These are phyloP conservation scores for Agrochola circellaris DNA, from an alignment of 2,888 invertebrate species.

Conservation along the genomic window DNA sequence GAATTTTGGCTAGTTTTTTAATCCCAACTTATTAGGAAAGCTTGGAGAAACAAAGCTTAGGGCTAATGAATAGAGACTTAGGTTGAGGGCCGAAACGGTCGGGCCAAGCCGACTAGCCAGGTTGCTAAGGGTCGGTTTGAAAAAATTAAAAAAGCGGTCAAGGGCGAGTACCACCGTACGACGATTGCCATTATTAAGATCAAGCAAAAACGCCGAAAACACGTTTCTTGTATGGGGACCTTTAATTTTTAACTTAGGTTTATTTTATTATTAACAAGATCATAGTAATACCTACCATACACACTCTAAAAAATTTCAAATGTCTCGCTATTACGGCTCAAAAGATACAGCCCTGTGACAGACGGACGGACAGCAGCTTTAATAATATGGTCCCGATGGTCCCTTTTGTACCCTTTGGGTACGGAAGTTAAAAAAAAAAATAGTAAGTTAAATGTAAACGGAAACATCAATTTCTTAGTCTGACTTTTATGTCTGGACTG, in stretches of 20 bases:
- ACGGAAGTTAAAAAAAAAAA: not conserved
- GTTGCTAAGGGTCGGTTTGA: not conserved
- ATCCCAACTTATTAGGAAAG: conserved; percentile 11
- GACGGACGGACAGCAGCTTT: not conserved
- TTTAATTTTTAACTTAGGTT: no score
- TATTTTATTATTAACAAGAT: no score
- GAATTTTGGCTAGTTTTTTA: not conserved
- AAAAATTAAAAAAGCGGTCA: not conserved
- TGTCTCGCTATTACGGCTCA: not conserved
- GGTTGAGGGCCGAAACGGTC: not conserved
- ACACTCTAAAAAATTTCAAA: no score
- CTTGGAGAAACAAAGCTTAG: not conserved
- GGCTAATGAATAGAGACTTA: not conserved
- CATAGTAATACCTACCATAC: no score
- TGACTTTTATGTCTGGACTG: no score
- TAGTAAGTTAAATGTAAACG: not conserved
- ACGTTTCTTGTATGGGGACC: no score
- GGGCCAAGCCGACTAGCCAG: no score
- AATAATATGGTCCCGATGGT: not conserved
- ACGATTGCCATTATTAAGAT: not conserved
- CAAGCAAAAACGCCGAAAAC: no score
- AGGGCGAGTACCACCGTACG: not conserved
- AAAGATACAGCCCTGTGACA: not conserved
- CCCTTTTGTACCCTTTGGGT: no score
- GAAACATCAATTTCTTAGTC: not conserved